A percentile compares a stretch with the other conserved stretches of the same genome.
Conservation (phyloP, 1,140 invertebrate species). For the Periplaneta americana region DNA sequence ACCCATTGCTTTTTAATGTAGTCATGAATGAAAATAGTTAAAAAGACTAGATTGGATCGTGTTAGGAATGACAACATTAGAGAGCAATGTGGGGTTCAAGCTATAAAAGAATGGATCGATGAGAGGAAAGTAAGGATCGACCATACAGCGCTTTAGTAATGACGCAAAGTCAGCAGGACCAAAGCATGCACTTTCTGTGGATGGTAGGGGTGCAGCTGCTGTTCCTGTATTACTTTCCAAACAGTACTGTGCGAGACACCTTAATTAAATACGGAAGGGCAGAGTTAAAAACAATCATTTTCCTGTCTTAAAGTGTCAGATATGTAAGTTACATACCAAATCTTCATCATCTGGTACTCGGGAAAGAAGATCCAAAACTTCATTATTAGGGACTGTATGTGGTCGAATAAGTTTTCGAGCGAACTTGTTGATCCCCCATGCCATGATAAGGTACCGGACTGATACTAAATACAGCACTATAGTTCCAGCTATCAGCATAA, state of each 20-base stretch:
- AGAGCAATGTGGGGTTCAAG: too few relatives aligned
- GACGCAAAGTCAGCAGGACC: neutral
- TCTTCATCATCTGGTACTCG: slow-evolving; percentile 93
- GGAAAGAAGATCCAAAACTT: slow-evolving; percentile 91
- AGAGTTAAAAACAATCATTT: neutral
- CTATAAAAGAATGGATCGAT: too few relatives aligned
- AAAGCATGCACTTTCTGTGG: neutral
- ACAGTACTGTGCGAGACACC: too few relatives aligned
- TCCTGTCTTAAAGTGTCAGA: neutral
- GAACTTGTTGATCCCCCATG: slow-evolving; percentile 98
- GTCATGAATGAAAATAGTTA: neutral
- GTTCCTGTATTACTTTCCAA: too few relatives aligned
- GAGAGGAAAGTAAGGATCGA: neutral
- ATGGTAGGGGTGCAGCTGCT: too few relatives aligned
- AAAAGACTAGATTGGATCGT: too few relatives aligned
- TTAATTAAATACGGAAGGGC: neutral
- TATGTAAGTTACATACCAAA: slow-evolving; percentile 55
- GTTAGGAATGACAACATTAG: too few relatives aligned
- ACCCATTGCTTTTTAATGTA: neutral
- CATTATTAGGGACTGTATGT: slow-evolving; percentile 95
- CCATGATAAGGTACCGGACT: slow-evolving; percentile 83
- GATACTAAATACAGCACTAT: slow-evolving; percentile 88
- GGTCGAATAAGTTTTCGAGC: slow-evolving; percentile 88
- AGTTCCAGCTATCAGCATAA: slow-evolving; percentile 61
- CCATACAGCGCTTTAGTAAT: neutral